These are phyloP conservation scores for Oligia latruncula DNA, from an alignment of 2,888 invertebrate species.

Conservation along the genomic window DNA sequence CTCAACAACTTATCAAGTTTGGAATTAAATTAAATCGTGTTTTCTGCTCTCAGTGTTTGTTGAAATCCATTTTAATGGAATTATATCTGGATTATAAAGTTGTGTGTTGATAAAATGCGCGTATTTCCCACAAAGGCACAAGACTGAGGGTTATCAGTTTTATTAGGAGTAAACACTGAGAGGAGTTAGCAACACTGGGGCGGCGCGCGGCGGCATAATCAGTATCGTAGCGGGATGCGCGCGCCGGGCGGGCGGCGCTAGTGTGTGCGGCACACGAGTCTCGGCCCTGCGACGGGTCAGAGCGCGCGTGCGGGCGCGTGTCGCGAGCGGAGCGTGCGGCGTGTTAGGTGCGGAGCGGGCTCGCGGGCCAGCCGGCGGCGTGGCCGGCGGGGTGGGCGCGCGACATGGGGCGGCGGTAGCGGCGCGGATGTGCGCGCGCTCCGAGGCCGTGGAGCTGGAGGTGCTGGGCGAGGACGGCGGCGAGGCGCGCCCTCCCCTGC, in stretches of 20 bases:
- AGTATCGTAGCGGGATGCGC: conserved; percentile 71
- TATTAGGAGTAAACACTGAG: conserved; percentile 59
- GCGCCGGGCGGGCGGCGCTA: conserved; percentile 75
- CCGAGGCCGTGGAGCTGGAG: conserved; percentile 94
- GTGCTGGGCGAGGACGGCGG: conserved; percentile 94
- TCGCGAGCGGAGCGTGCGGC: conserved; percentile 72
- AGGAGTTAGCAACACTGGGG: conserved; percentile 74
- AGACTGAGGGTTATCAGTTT: conserved; percentile 32
- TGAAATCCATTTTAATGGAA: neutral
- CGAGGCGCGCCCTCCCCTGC: conserved; percentile 93
- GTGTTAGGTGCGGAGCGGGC: conserved; percentile 72
- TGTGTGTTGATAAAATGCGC: neutral
- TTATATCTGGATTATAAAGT: neutral
- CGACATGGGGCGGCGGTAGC: conserved; percentile 93
- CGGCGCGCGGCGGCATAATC: conserved; percentile 65
- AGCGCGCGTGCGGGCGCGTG: conserved; percentile 78
- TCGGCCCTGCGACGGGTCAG: conserved; percentile 80
- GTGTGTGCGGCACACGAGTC: conserved; percentile 72
- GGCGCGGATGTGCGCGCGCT: conserved; percentile 95
- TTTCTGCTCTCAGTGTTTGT: conserved; percentile 3
- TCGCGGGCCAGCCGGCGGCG: conserved; percentile 76
- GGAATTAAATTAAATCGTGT: neutral
- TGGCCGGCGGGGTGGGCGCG: conserved; percentile 86
- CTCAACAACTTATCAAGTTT: neutral
- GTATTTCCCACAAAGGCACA: conserved; percentile 18